These are phyloP conservation scores for Andricus quercusramuli DNA, from an alignment of 2,888 invertebrate genomes.

Conservation along the genomic window DNA sequence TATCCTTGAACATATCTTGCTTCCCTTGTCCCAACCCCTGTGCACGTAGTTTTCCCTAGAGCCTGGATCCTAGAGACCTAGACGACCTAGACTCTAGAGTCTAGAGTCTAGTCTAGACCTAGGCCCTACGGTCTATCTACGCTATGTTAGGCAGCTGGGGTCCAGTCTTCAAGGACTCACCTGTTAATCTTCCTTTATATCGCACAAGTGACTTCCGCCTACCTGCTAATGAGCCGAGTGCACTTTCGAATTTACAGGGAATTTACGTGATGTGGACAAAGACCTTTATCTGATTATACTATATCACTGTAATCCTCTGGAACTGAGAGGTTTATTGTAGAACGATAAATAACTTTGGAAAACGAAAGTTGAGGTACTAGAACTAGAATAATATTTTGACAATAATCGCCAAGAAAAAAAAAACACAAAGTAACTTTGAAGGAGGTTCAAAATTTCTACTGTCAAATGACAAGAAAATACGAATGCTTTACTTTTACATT, in stretches of 20 bases:
- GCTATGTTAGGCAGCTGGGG: not conserved
- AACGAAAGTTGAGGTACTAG: not conserved
- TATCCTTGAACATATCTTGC: not conserved
- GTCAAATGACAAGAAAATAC: not conserved
- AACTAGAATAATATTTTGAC: not conserved
- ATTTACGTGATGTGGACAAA: not conserved
- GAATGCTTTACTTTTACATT: not conserved
- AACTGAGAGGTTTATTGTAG: not conserved
- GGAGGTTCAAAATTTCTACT: not conserved
- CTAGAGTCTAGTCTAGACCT: not conserved
- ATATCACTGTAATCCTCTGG: not conserved
- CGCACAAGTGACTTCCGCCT: constrained; percentile 5
- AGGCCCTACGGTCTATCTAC: no score
- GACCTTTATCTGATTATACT: constrained; percentile 1
- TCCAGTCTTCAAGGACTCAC: not conserved
- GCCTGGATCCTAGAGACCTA: not conserved
- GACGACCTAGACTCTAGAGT: no score
- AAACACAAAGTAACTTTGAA: not conserved
- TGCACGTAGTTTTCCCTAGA: not conserved
- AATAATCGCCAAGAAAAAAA: not conserved
- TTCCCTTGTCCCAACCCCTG: not conserved
- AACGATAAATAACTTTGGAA: not conserved
- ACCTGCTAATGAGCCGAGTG: not conserved
- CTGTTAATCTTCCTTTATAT: constrained; percentile 16
- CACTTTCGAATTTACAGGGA: not conserved